Percentiles rank a stretch among this genome's conserved stretches.
Evolutionary conservation across 2,797 vertebrate genomes (phyloP).

Genomic region (Bovichtus variegatus): DNA sequence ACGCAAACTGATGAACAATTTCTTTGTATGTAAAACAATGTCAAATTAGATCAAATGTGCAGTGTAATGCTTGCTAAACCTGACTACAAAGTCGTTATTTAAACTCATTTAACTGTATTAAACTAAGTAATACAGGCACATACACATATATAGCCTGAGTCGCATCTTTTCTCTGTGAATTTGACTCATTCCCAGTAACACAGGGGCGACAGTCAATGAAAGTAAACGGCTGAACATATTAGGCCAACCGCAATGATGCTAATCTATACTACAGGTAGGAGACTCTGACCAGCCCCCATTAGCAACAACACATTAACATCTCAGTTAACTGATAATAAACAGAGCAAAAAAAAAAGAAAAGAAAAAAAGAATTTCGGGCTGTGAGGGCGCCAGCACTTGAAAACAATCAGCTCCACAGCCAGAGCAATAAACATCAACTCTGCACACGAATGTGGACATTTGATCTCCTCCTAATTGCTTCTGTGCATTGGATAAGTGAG

Average conservation of each 20-base stretch:
- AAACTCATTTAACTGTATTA: too few species aligned
- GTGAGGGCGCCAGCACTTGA: conserved; percentile 10
- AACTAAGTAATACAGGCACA: neutral
- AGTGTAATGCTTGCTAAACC: neutral
- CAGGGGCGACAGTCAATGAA: neutral
- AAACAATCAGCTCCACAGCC: conserved; percentile 47
- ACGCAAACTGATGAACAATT: too few species aligned
- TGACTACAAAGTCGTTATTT: neutral
- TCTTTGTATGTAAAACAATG: too few species aligned
- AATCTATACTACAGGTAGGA: neutral
- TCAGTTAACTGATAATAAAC: conserved; percentile 2
- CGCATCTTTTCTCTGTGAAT: conserved; percentile 7
- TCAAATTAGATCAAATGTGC: accelerated
- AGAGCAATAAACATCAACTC: conserved; percentile 48
- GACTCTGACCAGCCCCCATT: conserved; percentile 1
- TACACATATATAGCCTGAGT: conserved; percentile 6
- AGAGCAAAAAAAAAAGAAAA: conserved; percentile 33
- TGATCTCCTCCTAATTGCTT: conserved; percentile 62
- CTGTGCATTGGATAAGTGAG: conserved; percentile 54
- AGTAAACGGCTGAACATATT: conserved; percentile 11
- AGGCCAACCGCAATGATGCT: conserved; percentile 3
- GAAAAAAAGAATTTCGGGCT: too few species aligned
- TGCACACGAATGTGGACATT: conserved; percentile 37
- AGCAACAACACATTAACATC: conserved; percentile 8
- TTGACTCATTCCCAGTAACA: conserved; percentile 28